Base-by-base conservation (phyloP, 1,140 invertebrate species). In the Drosophila quadrilineata region DNA sequence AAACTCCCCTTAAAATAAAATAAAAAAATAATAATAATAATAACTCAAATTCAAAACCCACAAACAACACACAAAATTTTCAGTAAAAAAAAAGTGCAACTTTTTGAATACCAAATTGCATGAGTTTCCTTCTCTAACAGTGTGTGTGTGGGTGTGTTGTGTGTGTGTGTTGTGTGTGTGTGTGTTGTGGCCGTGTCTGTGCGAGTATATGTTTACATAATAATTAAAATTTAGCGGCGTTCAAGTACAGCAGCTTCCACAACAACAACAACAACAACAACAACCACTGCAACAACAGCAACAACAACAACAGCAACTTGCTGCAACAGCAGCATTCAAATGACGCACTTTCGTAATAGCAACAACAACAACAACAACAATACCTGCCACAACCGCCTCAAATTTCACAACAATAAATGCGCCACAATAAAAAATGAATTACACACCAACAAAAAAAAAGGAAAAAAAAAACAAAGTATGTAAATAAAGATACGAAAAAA, bases 171-270 rank as follows among this genome's bases (percentile, higher is more conserved):
- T 26, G 21, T 9, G 10, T 28, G n/a, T 54, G 28, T 46, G 33
- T 48, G 33, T 36, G 49, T 8, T 21, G 29, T 35, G 14, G 35
- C 21, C 38, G 22, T 24, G 40, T 33, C 12, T 26, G 21, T 9
- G 10, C 16, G n/a, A 41, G 28, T 46, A 26, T 48, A 24, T 36
- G 49, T 54, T 72, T 75, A 57, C 64, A 82, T 77, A 84, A 82
- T 82, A 60, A 82, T 76, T 76, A 68, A 76, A 77, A 53, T 65
- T 70, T 70, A 49, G 59, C 43, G 36, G 38, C 48, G 68, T 50
- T 76, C 67, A 75, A 82, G 71, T 64, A 33, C 28, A 31, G 16
- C 21, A 40, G 8, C 26, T 26, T 6, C 24, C 29, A 36, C 69
- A 54, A 29, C 28, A 46, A 43, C 21, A 22, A 2, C 31, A 29